Evolutionary conservation across 2,113 vertebrate species (phyloP).

Genomic region (Tachysurus fulvidraco): DNA sequence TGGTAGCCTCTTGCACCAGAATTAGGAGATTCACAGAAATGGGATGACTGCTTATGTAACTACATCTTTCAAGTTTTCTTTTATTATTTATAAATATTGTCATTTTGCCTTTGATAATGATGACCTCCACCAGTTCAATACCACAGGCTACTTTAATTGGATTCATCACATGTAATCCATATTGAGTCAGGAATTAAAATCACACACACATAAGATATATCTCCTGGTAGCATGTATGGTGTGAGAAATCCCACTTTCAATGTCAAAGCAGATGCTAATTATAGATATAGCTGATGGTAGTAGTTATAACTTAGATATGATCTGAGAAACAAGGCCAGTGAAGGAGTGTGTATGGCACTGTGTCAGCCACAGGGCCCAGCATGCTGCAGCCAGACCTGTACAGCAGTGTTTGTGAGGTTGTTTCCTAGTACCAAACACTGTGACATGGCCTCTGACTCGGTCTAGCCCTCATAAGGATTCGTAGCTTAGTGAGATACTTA

Average conservation of each 20-base stretch:
- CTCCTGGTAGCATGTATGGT: not conserved
- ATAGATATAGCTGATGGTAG: not conserved
- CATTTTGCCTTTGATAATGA: not conserved
- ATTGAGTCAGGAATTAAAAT: not conserved
- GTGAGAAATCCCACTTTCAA: not conserved
- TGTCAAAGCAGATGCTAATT: not conserved
- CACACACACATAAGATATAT: not conserved
- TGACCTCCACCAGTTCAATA: not conserved
- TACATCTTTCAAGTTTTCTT: not conserved
- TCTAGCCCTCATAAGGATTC: conserved; percentile 56
- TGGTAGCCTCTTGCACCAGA: not conserved
- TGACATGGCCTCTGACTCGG: conserved; percentile 47
- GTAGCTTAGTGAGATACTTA: conserved; percentile 35
- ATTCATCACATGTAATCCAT: not conserved
- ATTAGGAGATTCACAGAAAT: not conserved
- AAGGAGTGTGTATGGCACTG: conserved; percentile 20
- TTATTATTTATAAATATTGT: too few relatives aligned
- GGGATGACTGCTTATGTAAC: not conserved
- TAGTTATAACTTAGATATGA: not conserved
- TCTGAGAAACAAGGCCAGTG: not conserved
- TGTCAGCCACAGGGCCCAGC: not conserved
- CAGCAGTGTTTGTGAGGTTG: conserved; percentile 14
- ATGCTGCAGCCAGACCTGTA: not conserved
- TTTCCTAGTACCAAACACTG: conserved; percentile 52
- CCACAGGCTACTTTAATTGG: not conserved